phyloP scores from a whole-genome alignment of 2,797 vertebrate genomes.

The Pipistrellus pygmaeus region DNA sequence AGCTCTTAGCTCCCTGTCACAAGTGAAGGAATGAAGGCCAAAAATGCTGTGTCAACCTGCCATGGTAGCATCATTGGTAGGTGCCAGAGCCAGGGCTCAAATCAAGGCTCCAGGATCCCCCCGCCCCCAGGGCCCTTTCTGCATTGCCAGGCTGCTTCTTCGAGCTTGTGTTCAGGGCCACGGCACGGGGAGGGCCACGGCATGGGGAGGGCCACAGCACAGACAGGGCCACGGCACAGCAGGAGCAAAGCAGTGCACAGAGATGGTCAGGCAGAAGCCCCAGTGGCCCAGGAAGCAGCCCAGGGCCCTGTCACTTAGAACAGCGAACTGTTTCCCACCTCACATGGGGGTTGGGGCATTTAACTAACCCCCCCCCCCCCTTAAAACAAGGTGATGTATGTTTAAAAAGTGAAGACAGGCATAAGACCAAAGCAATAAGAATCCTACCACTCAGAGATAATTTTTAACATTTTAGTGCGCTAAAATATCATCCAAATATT shows the following conservation, averaged over 20 bases:
- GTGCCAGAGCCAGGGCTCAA: not conserved
- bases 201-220: not conserved
- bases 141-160: too few relatives aligned
- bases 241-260: not conserved
- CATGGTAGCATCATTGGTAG: rapidly evolving
- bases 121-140: rapidly evolving
- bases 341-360: not conserved
- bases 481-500: not conserved
- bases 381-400: not conserved
- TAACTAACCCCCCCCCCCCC: rapidly evolving
- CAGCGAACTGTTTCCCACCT: too few relatives aligned
- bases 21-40: not conserved
- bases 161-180: not conserved
- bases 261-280: too few relatives aligned
- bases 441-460: not conserved
- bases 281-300: not conserved
- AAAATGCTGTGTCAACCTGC: rapidly evolving
- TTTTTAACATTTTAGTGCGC: not conserved
- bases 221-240: too few relatives aligned
- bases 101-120: not conserved
- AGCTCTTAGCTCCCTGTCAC: not conserved
- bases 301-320: too few relatives aligned
- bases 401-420: not conserved
- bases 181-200: not conserved
- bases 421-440: not conserved